Conservation (phyloP, 2,797 vertebrate genomes). For the Crenuchus spilurus region DNA sequence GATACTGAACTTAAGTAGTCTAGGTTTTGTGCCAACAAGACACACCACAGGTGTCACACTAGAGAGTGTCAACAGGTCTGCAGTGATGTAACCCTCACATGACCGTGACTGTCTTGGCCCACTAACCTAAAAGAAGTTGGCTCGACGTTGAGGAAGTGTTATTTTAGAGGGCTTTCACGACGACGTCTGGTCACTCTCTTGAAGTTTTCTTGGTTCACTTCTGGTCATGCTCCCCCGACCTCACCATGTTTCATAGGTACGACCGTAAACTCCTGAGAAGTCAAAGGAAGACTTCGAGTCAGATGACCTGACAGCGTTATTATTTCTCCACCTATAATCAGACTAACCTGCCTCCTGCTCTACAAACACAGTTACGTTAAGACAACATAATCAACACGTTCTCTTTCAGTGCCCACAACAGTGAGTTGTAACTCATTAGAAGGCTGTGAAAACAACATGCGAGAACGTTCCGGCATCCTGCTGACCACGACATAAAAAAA, state of each 20-base stretch:
- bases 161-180: slow-evolving; percentile 27
- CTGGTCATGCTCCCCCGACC: neutral
- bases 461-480: no score
- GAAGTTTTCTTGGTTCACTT: slow-evolving; percentile 19
- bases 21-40: neutral
- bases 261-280: no score
- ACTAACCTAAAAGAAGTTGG: slow-evolving; percentile 52
- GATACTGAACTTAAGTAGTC: neutral
- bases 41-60: neutral
- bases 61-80: neutral
- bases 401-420: no score
- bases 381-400: no score
- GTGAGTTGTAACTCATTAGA: no score
- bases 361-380: no score
- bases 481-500: no score
- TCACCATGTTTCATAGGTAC: no score
- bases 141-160: slow-evolving; percentile 8
- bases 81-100: slow-evolving; percentile 17
- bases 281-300: neutral
- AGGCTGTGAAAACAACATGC: no score
- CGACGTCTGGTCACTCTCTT: slow-evolving; percentile 27
- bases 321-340: no score
- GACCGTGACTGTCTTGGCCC: slow-evolving; percentile 33
- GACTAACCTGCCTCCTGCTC: no score
- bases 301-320: no score